Conservation (phyloP, 2,113 vertebrate species). For the Merops nubicus region DNA sequence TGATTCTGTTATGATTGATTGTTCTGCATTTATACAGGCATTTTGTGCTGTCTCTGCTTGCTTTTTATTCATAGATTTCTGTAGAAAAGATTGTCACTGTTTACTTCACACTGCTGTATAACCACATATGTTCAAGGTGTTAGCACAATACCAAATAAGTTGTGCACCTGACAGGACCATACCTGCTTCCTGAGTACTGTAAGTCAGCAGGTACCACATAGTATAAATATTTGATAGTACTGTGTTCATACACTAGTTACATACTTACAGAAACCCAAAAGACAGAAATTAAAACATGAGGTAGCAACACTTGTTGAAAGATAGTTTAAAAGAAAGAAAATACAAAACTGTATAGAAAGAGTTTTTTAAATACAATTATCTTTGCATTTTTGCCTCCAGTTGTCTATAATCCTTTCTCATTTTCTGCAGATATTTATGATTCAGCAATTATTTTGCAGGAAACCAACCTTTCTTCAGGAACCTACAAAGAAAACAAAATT, state of each 20-base stretch:
- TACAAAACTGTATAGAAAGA: background rate
- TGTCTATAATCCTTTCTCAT: background rate
- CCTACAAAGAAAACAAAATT: background rate
- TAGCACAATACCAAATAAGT: background rate
- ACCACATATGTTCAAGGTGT: background rate
- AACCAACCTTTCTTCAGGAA: background rate
- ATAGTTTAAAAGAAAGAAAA: background rate
- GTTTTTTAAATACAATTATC: background rate
- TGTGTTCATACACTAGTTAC: background rate
- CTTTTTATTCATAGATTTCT: background rate
- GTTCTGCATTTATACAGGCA: background rate
- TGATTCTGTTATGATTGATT: background rate
- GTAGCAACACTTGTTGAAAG: background rate
- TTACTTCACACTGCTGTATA: background rate
- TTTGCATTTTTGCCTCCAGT: background rate
- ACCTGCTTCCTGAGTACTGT: background rate
- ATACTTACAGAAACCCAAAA: background rate
- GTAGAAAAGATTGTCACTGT: background rate
- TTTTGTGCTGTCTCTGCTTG: background rate
- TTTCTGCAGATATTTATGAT: constrained; percentile 18
- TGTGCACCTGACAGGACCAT: background rate
- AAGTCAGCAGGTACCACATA: background rate
- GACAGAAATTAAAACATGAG: background rate
- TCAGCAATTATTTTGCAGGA: background rate
- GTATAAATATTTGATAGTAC: background rate